phyloP scores from a whole-genome alignment of 2,888 invertebrate species.

The Bombyx huttoni region DNA sequence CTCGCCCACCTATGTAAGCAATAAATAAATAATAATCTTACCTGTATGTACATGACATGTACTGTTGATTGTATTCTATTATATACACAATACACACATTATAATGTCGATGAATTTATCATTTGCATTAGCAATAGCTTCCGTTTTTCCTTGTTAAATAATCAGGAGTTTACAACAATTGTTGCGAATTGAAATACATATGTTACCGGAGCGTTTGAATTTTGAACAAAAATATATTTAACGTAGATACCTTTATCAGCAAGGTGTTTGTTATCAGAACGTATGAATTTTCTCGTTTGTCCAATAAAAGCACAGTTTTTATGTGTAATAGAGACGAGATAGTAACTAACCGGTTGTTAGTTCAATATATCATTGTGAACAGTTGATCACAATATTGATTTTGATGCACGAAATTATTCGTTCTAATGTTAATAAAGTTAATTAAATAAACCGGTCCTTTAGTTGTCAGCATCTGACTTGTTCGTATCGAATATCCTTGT shows the following conservation, averaged over 20 bases:
- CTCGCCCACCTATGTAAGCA: too few species aligned
- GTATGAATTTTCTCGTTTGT: slow-evolving; percentile 23
- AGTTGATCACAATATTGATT: not conserved
- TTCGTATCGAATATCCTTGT: slow-evolving; percentile 65
- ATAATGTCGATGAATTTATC: slow-evolving; percentile 13
- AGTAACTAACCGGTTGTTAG: not conserved
- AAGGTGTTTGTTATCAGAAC: slow-evolving; percentile 24
- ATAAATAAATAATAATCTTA: too few species aligned
- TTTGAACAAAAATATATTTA: not conserved
- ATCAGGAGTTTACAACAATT: slow-evolving; percentile 16
- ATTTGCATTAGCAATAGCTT: slow-evolving; percentile 13
- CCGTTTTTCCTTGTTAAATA: slow-evolving; percentile 23
- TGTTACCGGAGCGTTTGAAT: not conserved
- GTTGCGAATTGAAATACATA: not conserved
- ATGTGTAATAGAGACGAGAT: slow-evolving; percentile 1
- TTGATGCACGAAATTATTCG: not conserved
- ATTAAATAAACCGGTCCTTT: slow-evolving; percentile 39
- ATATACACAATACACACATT: slow-evolving; percentile 2
- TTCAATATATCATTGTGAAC: not conserved
- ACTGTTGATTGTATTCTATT: not conserved
- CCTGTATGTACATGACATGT: not conserved
- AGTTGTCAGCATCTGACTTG: slow-evolving; percentile 59
- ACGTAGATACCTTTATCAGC: slow-evolving; percentile 21
- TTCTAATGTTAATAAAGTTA: slow-evolving; percentile 6
- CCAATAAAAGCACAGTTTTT: slow-evolving; percentile 9